Conservation (phyloP, 2,113 vertebrate species). For the Xiphophorus hellerii region DNA sequence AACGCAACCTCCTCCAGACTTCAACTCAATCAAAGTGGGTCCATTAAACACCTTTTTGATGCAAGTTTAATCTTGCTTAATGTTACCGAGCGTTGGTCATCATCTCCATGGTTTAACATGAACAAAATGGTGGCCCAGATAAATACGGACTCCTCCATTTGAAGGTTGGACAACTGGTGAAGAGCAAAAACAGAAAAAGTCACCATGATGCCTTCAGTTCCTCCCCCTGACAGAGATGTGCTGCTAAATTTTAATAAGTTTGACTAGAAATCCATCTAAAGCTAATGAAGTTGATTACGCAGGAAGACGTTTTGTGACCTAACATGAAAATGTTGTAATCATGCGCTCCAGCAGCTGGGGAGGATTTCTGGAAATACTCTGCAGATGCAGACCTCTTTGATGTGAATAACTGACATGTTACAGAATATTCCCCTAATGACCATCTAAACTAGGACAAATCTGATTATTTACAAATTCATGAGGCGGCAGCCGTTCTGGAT, state of each 20-base stretch:
- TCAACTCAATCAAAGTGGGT: neutral
- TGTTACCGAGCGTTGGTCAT: neutral
- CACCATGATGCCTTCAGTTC: neutral
- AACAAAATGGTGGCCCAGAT: neutral
- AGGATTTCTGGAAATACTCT: slow-evolving; percentile 17
- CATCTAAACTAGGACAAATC: slow-evolving; percentile 35
- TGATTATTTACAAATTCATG: slow-evolving; percentile 30
- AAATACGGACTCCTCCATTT: neutral
- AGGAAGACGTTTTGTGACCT: neutral
- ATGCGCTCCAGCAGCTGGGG: neutral
- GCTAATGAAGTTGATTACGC: neutral
- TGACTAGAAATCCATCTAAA: neutral
- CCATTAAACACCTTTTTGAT: neutral
- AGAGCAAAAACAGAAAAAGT: neutral
- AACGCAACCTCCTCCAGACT: neutral
- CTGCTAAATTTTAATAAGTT: neutral
- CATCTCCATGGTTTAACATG: neutral
- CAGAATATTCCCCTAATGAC: slow-evolving; percentile 26
- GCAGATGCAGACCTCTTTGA: slow-evolving; percentile 24
- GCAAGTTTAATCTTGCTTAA: neutral
- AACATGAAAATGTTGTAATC: neutral
- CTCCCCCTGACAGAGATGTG: neutral
- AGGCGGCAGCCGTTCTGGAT: neutral
- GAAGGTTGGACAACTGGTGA: neutral
- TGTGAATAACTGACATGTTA: slow-evolving; percentile 22